Conservation (phyloP, 35 echinoderm and acorn worm genomes). For the Apostichopus parvimensis region DNA sequence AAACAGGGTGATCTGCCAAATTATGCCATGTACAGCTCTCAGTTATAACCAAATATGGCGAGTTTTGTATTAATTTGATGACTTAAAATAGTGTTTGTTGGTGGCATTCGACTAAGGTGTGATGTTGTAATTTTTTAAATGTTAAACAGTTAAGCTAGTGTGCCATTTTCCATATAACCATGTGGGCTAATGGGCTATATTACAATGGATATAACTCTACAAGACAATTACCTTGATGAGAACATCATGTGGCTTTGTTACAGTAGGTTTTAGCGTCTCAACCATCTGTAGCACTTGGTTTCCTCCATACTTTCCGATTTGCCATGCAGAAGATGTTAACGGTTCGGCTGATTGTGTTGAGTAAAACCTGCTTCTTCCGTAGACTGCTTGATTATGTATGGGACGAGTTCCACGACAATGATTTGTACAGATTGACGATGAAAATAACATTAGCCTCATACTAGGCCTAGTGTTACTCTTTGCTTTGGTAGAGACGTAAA, state of each 20-base stretch:
- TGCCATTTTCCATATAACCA: too few relatives aligned
- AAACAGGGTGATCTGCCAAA: too few relatives aligned
- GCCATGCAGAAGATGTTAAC: conserved; percentile 65
- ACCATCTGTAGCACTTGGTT: conserved; percentile 63
- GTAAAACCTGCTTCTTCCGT: not conserved
- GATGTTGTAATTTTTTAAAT: too few relatives aligned
- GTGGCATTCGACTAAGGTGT: too few relatives aligned
- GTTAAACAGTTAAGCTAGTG: too few relatives aligned
- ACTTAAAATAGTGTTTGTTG: too few relatives aligned
- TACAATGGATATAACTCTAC: too few relatives aligned
- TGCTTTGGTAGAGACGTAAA: not conserved
- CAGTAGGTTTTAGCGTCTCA: conserved; percentile 65
- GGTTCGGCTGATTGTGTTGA: not conserved
- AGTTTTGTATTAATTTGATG: too few relatives aligned
- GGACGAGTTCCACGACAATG: not conserved
- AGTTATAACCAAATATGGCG: too few relatives aligned
- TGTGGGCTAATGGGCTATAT: too few relatives aligned
- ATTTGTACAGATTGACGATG: not conserved
- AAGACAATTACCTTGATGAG: conserved; percentile 57
- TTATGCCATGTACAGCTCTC: too few relatives aligned
- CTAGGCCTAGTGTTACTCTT: conserved; percentile 15
- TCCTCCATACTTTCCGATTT: conserved; percentile 85
- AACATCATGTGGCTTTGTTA: conserved; percentile 75
- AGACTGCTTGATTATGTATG: not conserved
- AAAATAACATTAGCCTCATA: not conserved